Evolutionary conservation across 1,140 invertebrate genomes (phyloP).

Genomic region (Lethocerus indicus): DNA sequence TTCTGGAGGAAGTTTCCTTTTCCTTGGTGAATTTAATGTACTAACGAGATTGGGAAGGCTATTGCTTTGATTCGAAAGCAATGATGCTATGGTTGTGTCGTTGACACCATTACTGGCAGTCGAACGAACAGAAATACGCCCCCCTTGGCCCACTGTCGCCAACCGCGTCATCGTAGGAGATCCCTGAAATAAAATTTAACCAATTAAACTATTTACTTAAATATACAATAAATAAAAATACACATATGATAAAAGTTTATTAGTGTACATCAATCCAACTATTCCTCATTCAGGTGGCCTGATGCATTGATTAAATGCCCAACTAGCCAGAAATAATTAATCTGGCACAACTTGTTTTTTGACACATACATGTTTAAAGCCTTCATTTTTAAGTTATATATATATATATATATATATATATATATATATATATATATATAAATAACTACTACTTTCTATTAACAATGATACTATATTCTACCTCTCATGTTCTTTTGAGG

Average conservation of each 20-base stretch:
- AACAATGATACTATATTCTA: not conserved
- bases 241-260: not conserved
- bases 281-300: not conserved
- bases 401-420: too few species aligned
- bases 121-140: conserved; percentile 6
- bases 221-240: not conserved
- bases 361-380: too few species aligned
- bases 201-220: too few species aligned
- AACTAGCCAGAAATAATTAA: not conserved
- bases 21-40: conserved; percentile 1
- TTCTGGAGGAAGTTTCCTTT: conserved; percentile 8
- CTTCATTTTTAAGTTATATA: too few species aligned
- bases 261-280: not conserved
- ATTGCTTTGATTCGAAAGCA: conserved; percentile 2
- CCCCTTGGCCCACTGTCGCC: conserved; percentile 11
- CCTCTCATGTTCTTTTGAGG: not conserved
- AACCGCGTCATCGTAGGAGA: conserved; percentile 11
- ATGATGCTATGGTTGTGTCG: conserved; percentile 4
- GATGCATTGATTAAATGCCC: not conserved
- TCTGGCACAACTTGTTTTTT: not conserved
- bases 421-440: too few species aligned
- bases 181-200: conserved; percentile 5
- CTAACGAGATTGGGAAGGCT: conserved; percentile 2
- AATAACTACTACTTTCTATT: not conserved
- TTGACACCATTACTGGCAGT: not conserved